Conservation (phyloP, 23 tunicate species). For the Oikopleura dioica region DNA sequence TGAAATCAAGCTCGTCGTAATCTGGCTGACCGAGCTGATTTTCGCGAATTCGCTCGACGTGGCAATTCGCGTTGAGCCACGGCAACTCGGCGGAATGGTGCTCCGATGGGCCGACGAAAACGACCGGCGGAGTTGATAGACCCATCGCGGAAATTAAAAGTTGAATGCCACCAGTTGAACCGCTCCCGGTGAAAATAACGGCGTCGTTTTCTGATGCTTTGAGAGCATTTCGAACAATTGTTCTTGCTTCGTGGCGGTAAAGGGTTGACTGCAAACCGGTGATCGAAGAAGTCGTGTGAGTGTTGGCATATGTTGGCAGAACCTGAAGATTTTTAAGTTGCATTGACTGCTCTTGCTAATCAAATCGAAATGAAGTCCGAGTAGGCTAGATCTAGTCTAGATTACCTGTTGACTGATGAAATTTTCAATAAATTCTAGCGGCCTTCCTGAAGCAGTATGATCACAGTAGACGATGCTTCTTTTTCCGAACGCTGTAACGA, state of each 20-base stretch:
- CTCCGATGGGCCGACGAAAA: slow-evolving; percentile 81
- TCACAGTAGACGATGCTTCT: slow-evolving; percentile 66
- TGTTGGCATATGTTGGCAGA: slow-evolving; percentile 66
- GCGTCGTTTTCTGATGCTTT: slow-evolving; percentile 93
- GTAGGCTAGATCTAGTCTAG: too few species aligned
- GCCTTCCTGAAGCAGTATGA: slow-evolving; percentile 62
- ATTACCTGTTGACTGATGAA: slow-evolving; percentile 38
- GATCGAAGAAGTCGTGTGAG: slow-evolving; percentile 79
- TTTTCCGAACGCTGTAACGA: slow-evolving; percentile 42
- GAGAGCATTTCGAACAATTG: slow-evolving; percentile 39
- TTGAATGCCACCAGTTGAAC: slow-evolving; percentile 78
- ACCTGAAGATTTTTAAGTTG: too few species aligned
- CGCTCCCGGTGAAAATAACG: slow-evolving; percentile 80
- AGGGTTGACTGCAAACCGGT: slow-evolving; percentile 61
- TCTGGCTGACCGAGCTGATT: neutral
- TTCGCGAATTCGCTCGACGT: neutral
- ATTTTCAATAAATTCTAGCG: slow-evolving; percentile 42
- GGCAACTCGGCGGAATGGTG: slow-evolving; percentile 92
- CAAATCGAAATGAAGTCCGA: too few species aligned
- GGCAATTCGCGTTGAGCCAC: slow-evolving; percentile 22
- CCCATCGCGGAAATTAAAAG: slow-evolving; percentile 39
- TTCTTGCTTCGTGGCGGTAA: slow-evolving; percentile 65
- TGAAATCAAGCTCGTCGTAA: neutral
- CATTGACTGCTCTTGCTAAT: too few species aligned
- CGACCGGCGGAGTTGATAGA: slow-evolving; percentile 36